A percentile compares a stretch with the other conserved stretches of the same genome.
phyloP scores from a whole-genome alignment of 2,888 invertebrate species.

The Ochropleura plecta region DNA sequence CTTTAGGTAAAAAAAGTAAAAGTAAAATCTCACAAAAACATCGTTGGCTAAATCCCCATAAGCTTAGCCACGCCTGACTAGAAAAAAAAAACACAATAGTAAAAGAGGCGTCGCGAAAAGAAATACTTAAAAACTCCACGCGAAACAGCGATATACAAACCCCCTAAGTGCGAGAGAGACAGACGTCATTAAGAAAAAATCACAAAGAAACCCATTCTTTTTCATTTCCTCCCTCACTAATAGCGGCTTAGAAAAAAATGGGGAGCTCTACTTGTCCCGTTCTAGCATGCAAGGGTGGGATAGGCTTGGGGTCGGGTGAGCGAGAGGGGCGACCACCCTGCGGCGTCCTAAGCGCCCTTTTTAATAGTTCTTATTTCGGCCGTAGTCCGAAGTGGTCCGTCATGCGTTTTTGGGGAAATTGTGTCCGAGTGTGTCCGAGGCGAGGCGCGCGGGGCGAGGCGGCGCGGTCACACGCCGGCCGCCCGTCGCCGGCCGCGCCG shows the following conservation, averaged over 20 bases:
- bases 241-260: slow-evolving; percentile 89
- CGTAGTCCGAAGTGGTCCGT: slow-evolving; percentile 85
- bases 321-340: slow-evolving; percentile 85
- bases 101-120: slow-evolving; percentile 88
- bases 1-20: slow-evolving; percentile 84
- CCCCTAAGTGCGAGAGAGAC: slow-evolving; percentile 83
- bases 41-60: slow-evolving; percentile 85
- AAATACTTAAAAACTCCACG: slow-evolving; percentile 82
- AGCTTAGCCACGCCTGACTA: slow-evolving; percentile 87
- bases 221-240: slow-evolving; percentile 90
- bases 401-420: slow-evolving; percentile 76
- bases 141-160: slow-evolving; percentile 75
- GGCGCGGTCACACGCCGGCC: slow-evolving; percentile 71
- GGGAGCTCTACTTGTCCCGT: slow-evolving; percentile 84
- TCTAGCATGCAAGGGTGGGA: slow-evolving; percentile 84
- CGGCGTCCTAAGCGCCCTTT: slow-evolving; percentile 85
- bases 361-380: slow-evolving; percentile 88
- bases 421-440: slow-evolving; percentile 71
- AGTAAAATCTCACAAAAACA: slow-evolving; percentile 77
- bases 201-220: slow-evolving; percentile 90
- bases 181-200: slow-evolving; percentile 86
- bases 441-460: slow-evolving; percentile 67
- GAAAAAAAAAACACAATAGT: slow-evolving; percentile 86
- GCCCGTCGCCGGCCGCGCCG: slow-evolving; percentile 80
- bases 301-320: slow-evolving; percentile 83